A percentile compares a stretch with the other conserved stretches of the same genome.
Evolutionary conservation across 2,113 vertebrate species (phyloP).

Genomic region (Hiodon tergisus): DNA sequence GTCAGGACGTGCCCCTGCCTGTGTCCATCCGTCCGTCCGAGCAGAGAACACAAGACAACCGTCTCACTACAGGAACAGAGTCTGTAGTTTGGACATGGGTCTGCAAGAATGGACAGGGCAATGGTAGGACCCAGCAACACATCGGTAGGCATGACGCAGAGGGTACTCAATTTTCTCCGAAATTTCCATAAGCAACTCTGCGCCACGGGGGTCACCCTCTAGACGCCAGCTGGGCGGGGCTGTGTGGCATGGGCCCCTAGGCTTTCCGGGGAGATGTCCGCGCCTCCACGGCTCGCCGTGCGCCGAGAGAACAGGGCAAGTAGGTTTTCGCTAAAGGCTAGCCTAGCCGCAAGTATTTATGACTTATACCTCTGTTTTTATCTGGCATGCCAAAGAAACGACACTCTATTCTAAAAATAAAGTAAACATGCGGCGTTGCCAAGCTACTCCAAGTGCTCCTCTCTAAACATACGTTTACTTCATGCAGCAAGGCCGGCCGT

Average conservation of each 20-base stretch:
- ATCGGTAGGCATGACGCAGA: no score
- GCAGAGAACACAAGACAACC: neutral
- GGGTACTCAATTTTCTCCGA: no score
- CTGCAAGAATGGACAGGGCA: no score
- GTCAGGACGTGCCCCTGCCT: neutral
- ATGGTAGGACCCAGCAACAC: no score
- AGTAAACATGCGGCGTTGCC: slow-evolving; percentile 33
- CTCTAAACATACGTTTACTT: slow-evolving; percentile 26
- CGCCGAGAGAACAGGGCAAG: neutral
- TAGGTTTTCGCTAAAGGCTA: neutral
- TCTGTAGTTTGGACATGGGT: neutral
- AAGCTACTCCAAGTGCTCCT: slow-evolving; percentile 31
- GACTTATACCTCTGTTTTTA: slow-evolving; percentile 21
- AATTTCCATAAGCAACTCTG: no score
- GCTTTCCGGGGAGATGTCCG: neutral
- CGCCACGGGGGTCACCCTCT: no score
- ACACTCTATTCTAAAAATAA: slow-evolving; percentile 35
- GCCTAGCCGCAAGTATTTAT: slow-evolving; percentile 12
- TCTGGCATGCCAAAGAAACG: slow-evolving; percentile 25
- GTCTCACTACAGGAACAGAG: neutral
- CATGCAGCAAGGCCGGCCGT: slow-evolving; percentile 10
- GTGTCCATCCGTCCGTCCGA: neutral
- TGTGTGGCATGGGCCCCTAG: neutral
- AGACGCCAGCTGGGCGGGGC: neutral
- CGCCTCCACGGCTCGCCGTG: neutral